A percentile compares a stretch with the other conserved stretches of the same genome.
Conservation (phyloP, 2,113 vertebrate species). For the Thryonomys swinderianus region DNA sequence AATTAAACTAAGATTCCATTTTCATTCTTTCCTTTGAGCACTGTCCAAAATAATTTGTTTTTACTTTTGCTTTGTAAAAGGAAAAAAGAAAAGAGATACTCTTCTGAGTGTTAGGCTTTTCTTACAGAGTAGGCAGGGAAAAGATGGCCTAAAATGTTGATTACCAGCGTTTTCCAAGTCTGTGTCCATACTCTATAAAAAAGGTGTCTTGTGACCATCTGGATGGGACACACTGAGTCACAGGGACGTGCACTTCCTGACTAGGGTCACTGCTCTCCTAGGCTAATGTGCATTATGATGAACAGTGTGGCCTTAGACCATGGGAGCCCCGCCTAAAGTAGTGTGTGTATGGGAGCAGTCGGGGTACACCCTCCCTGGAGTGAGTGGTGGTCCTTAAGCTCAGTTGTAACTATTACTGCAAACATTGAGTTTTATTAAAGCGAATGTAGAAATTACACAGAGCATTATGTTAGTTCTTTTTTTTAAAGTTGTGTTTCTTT, state of each 20-base stretch:
- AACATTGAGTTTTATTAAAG: neutral
- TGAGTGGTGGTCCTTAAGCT: neutral
- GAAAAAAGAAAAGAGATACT: neutral
- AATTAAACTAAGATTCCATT: neutral
- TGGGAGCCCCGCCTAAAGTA: neutral
- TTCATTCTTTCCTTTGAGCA: neutral
- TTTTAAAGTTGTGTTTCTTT: slow-evolving; percentile 67
- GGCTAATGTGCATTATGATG: neutral
- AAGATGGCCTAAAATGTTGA: neutral
- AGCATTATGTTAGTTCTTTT: slow-evolving; percentile 66
- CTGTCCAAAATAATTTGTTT: neutral
- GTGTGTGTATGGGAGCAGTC: neutral
- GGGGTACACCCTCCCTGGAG: neutral
- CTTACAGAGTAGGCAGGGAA: neutral
- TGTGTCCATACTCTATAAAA: neutral
- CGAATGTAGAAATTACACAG: neutral
- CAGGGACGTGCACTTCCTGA: neutral
- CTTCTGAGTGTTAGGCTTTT: neutral
- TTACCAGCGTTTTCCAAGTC: neutral
- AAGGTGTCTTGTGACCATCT: neutral
- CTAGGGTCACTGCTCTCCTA: neutral
- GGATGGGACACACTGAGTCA: neutral
- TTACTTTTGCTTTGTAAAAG: neutral
- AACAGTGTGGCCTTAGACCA: neutral
- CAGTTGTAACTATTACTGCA: neutral